phyloP scores from a whole-genome alignment of 2,888 invertebrate species.

The Tetheella fluctuosa region DNA sequence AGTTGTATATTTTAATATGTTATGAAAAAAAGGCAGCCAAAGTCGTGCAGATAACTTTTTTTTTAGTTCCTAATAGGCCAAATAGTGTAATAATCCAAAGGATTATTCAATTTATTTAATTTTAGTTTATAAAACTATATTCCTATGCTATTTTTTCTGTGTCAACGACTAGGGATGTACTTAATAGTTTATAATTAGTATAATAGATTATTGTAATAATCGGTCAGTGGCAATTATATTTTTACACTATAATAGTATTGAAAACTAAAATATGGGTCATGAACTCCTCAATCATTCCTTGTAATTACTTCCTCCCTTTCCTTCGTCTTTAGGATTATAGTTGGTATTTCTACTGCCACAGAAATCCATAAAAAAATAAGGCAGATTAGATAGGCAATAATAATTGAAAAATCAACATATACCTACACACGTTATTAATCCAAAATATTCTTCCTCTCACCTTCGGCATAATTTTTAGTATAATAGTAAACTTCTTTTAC shows the following conservation, averaged over 20 bases:
- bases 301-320: neutral
- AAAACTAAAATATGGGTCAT: neutral
- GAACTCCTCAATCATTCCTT: neutral
- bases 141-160: constrained; percentile 36
- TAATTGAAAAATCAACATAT: too few species aligned
- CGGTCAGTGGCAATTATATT: constrained; percentile 6
- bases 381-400: too few species aligned
- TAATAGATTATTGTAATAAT: constrained; percentile 1
- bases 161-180: constrained; percentile 31
- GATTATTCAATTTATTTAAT: constrained; percentile 30
- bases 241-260: neutral
- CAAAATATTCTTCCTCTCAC: too few species aligned
- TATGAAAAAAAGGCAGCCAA: neutral
- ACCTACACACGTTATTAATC: too few species aligned
- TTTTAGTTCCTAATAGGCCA: constrained; percentile 48
- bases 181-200: neutral
- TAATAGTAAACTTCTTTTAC: too few species aligned
- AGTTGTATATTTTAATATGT: neutral
- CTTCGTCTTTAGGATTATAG: neutral
- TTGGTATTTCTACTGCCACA: neutral
- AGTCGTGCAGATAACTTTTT: constrained; percentile 6
- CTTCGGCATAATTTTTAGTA: too few species aligned
- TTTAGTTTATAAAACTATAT: constrained; percentile 19
- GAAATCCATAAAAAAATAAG: too few species aligned
- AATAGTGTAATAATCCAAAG: constrained; percentile 38